phyloP scores from a whole-genome alignment of 1,140 invertebrate species.

The Diabrotica undecimpunctata region DNA sequence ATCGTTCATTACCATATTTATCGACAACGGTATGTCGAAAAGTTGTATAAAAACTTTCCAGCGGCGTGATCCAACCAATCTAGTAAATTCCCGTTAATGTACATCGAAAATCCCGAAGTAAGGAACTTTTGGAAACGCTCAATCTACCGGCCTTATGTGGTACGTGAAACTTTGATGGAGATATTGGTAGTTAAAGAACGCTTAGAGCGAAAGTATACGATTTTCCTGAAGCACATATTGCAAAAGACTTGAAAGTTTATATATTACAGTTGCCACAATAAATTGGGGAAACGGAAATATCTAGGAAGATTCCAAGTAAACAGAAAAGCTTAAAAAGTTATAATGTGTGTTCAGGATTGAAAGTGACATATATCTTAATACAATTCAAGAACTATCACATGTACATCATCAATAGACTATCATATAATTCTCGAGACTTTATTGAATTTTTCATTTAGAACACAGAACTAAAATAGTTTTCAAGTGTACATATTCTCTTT shows the following conservation, averaged over 20 bases:
- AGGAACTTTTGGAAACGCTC: constrained; percentile 29
- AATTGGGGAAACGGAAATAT: no score
- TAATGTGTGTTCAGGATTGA: no score
- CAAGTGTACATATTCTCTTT: no score
- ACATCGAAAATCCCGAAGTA: constrained; percentile 28
- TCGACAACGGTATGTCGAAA: constrained; percentile 29
- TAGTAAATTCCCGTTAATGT: constrained; percentile 38
- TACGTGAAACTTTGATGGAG: constrained; percentile 2
- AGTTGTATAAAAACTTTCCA: constrained; percentile 30
- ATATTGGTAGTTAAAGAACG: constrained; percentile 2
- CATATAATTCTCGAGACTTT: no score
- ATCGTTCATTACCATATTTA: constrained; percentile 41
- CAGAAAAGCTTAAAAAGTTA: no score
- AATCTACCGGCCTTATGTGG: constrained; percentile 1
- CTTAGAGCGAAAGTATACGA: background rate
- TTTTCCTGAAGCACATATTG: background rate
- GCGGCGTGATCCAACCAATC: constrained; percentile 35
- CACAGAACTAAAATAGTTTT: no score
- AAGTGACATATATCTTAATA: no score
- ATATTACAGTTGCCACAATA: background rate
- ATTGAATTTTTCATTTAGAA: no score
- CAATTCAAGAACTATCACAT: no score
- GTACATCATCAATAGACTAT: no score
- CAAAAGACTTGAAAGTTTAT: background rate
- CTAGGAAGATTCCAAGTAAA: no score